Evolutionary conservation across 2,888 invertebrate genomes (phyloP), one percentile per base, ranked within the genome.

Genomic region (Aphidoletes aphidimyza): DNA sequence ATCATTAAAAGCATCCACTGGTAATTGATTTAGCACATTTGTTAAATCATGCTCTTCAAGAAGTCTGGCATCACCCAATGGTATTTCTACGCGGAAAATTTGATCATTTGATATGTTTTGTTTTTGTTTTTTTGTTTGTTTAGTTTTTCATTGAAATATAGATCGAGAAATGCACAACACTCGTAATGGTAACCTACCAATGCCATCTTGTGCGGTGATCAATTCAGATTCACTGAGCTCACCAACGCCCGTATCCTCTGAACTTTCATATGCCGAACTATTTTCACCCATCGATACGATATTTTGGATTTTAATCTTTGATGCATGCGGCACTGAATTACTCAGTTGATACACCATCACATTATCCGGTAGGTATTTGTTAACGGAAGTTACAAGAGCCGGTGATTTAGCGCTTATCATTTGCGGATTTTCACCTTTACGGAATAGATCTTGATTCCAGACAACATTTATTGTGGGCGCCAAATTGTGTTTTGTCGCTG

Each of bases 1-100:
- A 89, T 96, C 96, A 89, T 94, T 95, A 89, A 96, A 95, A 88
- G 95, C 95, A 89, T 95, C 95, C 86, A 94, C 94, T 86, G 95
- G 94, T 88, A 95, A 92, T 88, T 94, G 94, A 89, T 93, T 95
- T 85, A 95, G 91, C 86, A 95, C 95, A 88, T 94, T 95, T 86
- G 93, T 94, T 87, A 96, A 93, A 88, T 95, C 95, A 86, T 93
- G 93, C 88, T 94, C 94, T 87, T 95, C 94, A 86, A 94, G 89
- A 83, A 94, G 92, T 89, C 91, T 92, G 86, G 90, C 91, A 85
- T 93, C 89, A 85, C 89, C 89, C 88, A 90, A 87, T 34, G 91
- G 91, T 83, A 91, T 92, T 88, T 92, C 92, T 89, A 91, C 92
- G 92, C 86, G 0, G 87, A 86, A n/a, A 85, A 22, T 78, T 54